These are phyloP conservation scores for Geodia barretti DNA, from an alignment of 37 sponge, comb jelly and placozoan genomes.

Conservation along the genomic window DNA sequence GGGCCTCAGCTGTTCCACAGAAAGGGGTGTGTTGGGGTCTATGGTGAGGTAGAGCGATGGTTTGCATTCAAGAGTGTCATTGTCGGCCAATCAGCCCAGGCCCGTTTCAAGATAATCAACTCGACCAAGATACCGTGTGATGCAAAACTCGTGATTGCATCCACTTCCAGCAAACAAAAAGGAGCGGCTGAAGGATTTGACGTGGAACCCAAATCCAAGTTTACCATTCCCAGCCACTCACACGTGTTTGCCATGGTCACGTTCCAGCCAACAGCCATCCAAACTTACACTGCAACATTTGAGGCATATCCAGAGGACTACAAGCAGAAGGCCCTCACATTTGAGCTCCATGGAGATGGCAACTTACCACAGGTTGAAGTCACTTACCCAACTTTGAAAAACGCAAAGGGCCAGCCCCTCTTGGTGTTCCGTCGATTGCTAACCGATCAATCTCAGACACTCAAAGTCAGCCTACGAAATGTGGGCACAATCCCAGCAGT, in stretches of 20 bases:
- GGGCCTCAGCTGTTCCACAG: constrained; percentile 48
- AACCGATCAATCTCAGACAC: constrained; percentile 62
- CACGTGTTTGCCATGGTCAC: constrained; percentile 87
- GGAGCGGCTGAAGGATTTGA: constrained; percentile 75
- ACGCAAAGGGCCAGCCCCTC: constrained; percentile 67
- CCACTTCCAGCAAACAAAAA: constrained; percentile 22
- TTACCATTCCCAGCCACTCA: constrained; percentile 78
- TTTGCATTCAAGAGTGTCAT: constrained; percentile 92
- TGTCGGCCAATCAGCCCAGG: constrained; percentile 83
- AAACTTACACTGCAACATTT: constrained; percentile 74
- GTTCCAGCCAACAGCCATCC: constrained; percentile 90
- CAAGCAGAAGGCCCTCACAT: constrained; percentile 57
- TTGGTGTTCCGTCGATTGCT: constrained; percentile 84
- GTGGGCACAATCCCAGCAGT: constrained; percentile 82
- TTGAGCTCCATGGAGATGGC: constrained; percentile 97
- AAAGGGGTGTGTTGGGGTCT: constrained; percentile 81
- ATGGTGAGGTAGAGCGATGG: constrained; percentile 85
- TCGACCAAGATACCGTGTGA: constrained; percentile 93
- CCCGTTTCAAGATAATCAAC: constrained; percentile 89
- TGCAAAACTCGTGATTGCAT: constrained; percentile 42
- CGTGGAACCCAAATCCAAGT: constrained; percentile 79
- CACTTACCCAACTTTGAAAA: constrained; percentile 62
- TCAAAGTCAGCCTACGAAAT: constrained; percentile 79
- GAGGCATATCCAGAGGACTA: constrained; percentile 71
- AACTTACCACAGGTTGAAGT: constrained; percentile 89